A percentile compares a stretch with the other conserved stretches of the same genome.
phyloP scores from a whole-genome alignment of 2,888 invertebrate genomes.

The Macrophya alboannulata region DNA sequence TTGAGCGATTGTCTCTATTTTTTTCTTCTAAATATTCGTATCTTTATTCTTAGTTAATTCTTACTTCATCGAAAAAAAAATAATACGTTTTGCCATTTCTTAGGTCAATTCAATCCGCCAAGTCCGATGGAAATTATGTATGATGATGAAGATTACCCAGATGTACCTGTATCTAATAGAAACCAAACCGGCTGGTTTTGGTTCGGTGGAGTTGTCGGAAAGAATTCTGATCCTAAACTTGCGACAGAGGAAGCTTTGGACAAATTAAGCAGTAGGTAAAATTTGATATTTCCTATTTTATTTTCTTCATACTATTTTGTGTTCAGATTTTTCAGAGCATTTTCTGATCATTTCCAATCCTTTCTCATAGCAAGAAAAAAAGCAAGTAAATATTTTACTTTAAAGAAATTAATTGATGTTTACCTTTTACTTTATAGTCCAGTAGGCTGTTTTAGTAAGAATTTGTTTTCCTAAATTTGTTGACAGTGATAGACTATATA shows the following conservation, averaged over 20 bases:
- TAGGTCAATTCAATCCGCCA: slow-evolving; percentile 80
- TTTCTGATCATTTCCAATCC: not conserved
- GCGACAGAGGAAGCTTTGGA: slow-evolving; percentile 89
- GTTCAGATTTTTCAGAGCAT: too few relatives aligned
- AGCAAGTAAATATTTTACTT: not conserved
- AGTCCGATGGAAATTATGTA: slow-evolving; percentile 81
- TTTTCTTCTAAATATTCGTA: not conserved
- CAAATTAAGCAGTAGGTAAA: slow-evolving; percentile 90
- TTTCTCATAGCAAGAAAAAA: not conserved
- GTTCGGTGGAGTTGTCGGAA: slow-evolving; percentile 90
- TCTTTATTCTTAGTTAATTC: not conserved
- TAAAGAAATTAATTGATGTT: not conserved
- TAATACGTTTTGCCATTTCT: slow-evolving; percentile 58
- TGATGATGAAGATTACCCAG: slow-evolving; percentile 84
- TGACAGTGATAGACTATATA: not conserved
- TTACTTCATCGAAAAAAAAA: not conserved
- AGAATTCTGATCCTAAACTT: slow-evolving; percentile 84
- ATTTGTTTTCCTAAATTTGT: not conserved
- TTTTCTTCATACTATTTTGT: not conserved
- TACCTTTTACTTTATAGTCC: not conserved
- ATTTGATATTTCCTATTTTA: slow-evolving; percentile 64
- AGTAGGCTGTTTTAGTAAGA: not conserved
- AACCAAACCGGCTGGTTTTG: slow-evolving; percentile 92
- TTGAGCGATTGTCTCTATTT: not conserved
- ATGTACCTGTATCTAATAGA: slow-evolving; percentile 84